These are phyloP conservation scores for Tyto alba DNA, from an alignment of 2,113 vertebrate species.

Conservation along the genomic window DNA sequence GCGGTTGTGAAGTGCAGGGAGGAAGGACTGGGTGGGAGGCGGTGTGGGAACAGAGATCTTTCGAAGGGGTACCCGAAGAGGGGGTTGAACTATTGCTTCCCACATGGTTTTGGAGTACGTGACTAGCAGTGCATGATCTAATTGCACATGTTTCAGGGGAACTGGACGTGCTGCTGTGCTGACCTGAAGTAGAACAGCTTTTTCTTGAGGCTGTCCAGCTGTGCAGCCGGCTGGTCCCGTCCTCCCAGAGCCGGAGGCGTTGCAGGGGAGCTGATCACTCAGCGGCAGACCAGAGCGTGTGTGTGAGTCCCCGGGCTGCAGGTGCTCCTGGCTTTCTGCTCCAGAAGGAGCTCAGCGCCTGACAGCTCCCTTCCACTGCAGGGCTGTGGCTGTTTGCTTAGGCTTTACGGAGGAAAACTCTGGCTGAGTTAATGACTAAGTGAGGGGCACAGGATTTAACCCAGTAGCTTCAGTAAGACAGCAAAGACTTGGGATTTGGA, in stretches of 20 bases:
- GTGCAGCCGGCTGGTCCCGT: neutral
- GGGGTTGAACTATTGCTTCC: neutral
- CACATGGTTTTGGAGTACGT: neutral
- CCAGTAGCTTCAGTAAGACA: neutral
- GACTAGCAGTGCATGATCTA: neutral
- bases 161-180: neutral
- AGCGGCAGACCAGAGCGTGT: fast-evolving
- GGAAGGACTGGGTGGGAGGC: neutral
- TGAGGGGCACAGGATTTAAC: neutral
- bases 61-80: fast-evolving
- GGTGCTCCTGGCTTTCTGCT: neutral
- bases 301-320: neutral
- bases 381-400: neutral
- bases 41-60: neutral
- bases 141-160: neutral
- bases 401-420: neutral
- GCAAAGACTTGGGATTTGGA: neutral
- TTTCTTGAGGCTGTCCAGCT: neutral
- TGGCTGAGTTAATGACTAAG: neutral
- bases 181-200: neutral
- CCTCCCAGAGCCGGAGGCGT: neutral
- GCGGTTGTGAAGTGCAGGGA: neutral
- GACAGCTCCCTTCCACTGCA: neutral
- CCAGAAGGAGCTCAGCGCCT: neutral
- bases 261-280: neutral